Evolutionary conservation across 1,140 invertebrate species (phyloP).

Genomic region (Tetragonula clypearis): DNA sequence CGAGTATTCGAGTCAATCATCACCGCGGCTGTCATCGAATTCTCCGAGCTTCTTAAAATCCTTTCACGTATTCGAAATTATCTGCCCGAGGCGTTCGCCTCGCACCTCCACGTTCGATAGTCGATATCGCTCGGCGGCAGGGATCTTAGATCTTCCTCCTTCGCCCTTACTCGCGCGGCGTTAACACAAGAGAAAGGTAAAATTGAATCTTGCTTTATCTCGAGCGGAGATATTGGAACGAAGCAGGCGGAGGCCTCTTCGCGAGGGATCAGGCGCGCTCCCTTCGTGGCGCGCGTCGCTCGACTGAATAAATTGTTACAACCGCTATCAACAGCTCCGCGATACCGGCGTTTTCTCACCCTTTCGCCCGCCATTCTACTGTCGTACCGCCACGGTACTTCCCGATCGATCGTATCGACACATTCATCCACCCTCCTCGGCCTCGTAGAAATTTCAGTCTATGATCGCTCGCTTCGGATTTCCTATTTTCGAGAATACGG

Average conservation of each 20-base stretch:
- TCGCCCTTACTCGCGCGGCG: constrained; percentile 11
- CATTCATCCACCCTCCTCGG: background rate
- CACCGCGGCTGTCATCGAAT: background rate
- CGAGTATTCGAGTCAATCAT: constrained; percentile 50
- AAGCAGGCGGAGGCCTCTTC: constrained; percentile 44
- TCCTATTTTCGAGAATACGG: background rate
- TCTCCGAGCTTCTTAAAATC: constrained; percentile 19
- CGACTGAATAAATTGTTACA: constrained; percentile 75
- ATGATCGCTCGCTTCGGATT: background rate
- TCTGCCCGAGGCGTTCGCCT: constrained; percentile 43
- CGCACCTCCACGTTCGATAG: constrained; percentile 17
- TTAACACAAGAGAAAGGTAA: constrained; percentile 70
- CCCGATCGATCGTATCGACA: constrained; percentile 33
- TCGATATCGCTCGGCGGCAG: constrained; percentile 61
- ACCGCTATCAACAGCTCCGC: constrained; percentile 62
- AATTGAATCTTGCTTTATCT: constrained; percentile 80
- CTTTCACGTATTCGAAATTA: constrained; percentile 56
- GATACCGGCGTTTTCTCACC: constrained; percentile 39
- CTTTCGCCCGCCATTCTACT: background rate
- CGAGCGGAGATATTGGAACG: constrained; percentile 53
- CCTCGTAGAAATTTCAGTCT: background rate
- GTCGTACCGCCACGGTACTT: constrained; percentile 1
- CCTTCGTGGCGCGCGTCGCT: constrained; percentile 58
- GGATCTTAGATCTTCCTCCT: constrained; percentile 61
- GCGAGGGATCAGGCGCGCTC: constrained; percentile 62